phyloP scores from a whole-genome alignment of 1,140 invertebrate species.

The Drosophila nasuta region DNA sequence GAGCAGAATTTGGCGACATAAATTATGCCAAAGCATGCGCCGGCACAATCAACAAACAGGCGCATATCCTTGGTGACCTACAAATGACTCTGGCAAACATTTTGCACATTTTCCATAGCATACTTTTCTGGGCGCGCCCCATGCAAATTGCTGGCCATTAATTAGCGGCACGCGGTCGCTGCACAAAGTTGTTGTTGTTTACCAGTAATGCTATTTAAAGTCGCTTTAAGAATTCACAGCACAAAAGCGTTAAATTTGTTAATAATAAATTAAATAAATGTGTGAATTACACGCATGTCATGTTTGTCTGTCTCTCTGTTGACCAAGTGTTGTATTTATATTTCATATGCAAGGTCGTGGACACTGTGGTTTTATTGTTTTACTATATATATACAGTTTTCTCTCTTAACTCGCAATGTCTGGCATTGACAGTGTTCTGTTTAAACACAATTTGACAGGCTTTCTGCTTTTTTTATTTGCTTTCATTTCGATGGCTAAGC shows the following conservation, averaged over 20 bases:
- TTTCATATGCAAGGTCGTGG: slow-evolving; percentile 39
- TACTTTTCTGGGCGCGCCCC: slow-evolving; percentile 59
- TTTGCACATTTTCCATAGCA: slow-evolving; percentile 50
- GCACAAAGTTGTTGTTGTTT: slow-evolving; percentile 9
- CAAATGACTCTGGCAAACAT: slow-evolving; percentile 43
- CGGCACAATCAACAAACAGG: slow-evolving; percentile 45
- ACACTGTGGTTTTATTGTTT: slow-evolving; percentile 24
- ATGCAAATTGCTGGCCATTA: slow-evolving; percentile 73
- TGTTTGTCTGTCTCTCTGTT: slow-evolving; percentile 13
- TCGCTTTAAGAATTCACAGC: slow-evolving; percentile 58
- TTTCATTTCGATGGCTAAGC: not conserved
- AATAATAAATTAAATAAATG: slow-evolving; percentile 38
- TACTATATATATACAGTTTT: slow-evolving; percentile 20
- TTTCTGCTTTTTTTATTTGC: not conserved
- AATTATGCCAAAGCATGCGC: slow-evolving; percentile 75
- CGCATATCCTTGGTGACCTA: slow-evolving; percentile 65
- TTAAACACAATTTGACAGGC: not conserved
- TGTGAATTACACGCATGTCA: not conserved
- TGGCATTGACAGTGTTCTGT: not conserved
- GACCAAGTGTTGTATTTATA: slow-evolving; percentile 48
- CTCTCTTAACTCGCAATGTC: not conserved
- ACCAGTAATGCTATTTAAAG: slow-evolving; percentile 54
- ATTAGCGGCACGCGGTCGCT: slow-evolving; percentile 61
- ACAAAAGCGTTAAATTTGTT: slow-evolving; percentile 34
- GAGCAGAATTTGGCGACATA: slow-evolving; percentile 57